Percentiles rank a stretch among this genome's conserved stretches.
Evolutionary conservation across 1,140 invertebrate genomes (phyloP).

Genomic region (Drosophila equinoxialis): DNA sequence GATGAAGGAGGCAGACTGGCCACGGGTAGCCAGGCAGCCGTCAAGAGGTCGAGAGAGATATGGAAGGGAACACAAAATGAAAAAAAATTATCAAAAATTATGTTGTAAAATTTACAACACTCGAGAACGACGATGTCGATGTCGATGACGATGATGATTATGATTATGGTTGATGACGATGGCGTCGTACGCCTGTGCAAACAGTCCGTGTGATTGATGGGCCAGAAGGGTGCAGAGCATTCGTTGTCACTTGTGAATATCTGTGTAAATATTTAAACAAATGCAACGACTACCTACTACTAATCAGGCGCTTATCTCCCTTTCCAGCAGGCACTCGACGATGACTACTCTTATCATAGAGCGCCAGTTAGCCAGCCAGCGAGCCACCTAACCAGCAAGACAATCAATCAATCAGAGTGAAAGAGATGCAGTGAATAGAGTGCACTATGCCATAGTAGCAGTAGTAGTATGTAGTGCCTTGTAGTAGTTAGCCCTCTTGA

Average conservation of each 20-base stretch:
- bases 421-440: constrained; percentile 9
- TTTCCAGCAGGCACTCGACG: constrained; percentile 2
- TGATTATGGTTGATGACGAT: constrained; percentile 11
- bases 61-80: neutral
- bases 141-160: neutral
- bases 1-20: neutral
- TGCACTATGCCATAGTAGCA: neutral
- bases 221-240: constrained; percentile 14
- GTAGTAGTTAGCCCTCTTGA: constrained; percentile 37
- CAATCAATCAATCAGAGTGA: constrained; percentile 62
- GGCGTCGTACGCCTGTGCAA: constrained; percentile 38
- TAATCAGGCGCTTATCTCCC: constrained; percentile 76
- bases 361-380: constrained; percentile 41
- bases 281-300: constrained; percentile 28
- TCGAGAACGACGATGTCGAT: constrained; percentile 17
- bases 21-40: neutral
- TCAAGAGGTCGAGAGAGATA: constrained; percentile 38
- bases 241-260: constrained; percentile 75
- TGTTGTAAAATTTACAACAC: constrained; percentile 78
- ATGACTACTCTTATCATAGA: constrained; percentile 39
- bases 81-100: constrained; percentile 77
- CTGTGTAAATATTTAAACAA: constrained; percentile 69
- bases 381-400: constrained; percentile 40
- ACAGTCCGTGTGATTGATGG: constrained; percentile 68
- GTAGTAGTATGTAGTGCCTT: constrained; percentile 1